Percentiles rank a stretch among this genome's conserved stretches.
phyloP scores from a whole-genome alignment of 2,888 invertebrate species.

The Halocaridina rubra region DNA sequence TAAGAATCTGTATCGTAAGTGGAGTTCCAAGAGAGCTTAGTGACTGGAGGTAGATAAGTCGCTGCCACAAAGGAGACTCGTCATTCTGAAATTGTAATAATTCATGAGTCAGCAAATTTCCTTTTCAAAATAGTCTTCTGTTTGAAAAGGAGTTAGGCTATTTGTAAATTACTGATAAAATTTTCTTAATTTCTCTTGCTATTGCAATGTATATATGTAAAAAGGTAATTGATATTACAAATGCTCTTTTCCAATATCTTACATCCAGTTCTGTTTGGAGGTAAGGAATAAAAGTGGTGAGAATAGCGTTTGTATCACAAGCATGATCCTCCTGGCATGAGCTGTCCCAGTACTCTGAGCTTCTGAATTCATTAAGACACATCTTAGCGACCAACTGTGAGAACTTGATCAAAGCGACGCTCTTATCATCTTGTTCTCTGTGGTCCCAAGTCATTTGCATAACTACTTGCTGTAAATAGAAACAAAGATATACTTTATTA shows the following conservation, averaged over 20 bases:
- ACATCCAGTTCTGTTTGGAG: neutral
- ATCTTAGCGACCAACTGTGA: neutral
- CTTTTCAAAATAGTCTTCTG: too few species aligned
- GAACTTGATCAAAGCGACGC: neutral
- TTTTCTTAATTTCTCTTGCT: too few species aligned
- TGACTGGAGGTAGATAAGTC: conserved; percentile 2
- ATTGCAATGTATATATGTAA: too few species aligned
- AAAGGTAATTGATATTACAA: too few species aligned
- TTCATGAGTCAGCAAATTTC: too few species aligned
- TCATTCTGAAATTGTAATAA: too few species aligned
- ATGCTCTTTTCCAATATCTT: neutral
- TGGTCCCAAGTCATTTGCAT: neutral
- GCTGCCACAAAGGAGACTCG: neutral
- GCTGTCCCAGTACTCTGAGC: neutral
- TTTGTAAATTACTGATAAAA: too few species aligned
- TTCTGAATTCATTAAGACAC: neutral
- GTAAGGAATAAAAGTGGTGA: neutral
- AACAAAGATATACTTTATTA: neutral
- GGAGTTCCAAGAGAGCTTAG: neutral
- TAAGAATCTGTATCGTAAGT: neutral
- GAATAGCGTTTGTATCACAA: neutral
- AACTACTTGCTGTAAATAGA: neutral
- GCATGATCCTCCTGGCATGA: neutral
- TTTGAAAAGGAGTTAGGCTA: too few species aligned
- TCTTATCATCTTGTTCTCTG: neutral